A percentile compares a stretch with the other conserved stretches of the same genome.
phyloP scores from a whole-genome alignment of 2,113 vertebrate genomes.

The Melanerpes aurifrons region DNA sequence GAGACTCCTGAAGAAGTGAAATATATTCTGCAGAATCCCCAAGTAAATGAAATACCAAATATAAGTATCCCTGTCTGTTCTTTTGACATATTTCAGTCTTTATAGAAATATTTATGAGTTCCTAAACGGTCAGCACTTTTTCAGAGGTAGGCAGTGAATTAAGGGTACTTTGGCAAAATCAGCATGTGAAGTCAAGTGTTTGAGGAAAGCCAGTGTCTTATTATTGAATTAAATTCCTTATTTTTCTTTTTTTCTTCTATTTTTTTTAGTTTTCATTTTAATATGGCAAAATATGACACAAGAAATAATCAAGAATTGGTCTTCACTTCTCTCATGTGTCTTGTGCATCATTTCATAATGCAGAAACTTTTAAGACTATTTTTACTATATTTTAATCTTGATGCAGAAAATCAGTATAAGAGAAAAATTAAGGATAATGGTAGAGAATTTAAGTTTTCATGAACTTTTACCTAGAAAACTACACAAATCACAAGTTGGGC shows the following conservation, averaged over 20 bases:
- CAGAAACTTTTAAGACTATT: neutral
- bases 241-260: accelerated
- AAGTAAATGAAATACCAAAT: neutral
- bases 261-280: neutral
- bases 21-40: neutral
- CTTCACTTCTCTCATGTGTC: neutral
- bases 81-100: conserved; percentile 2
- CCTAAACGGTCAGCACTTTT: neutral
- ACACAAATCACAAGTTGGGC: neutral
- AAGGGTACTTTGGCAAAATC: neutral
- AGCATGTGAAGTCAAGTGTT: neutral
- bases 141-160: neutral
- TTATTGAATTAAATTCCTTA: neutral
- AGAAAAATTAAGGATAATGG: neutral
- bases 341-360: neutral
- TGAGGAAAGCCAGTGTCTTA: neutral
- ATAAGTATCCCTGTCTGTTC: neutral
- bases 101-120: neutral
- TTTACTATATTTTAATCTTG: neutral
- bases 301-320: neutral
- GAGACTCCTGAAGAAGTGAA: neutral
- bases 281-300: neutral
- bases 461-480: neutral
- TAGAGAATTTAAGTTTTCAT: neutral
- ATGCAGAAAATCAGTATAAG: neutral